Evolutionary conservation across 2,113 vertebrate species (phyloP).

Genomic region (Elachura formosa): DNA sequence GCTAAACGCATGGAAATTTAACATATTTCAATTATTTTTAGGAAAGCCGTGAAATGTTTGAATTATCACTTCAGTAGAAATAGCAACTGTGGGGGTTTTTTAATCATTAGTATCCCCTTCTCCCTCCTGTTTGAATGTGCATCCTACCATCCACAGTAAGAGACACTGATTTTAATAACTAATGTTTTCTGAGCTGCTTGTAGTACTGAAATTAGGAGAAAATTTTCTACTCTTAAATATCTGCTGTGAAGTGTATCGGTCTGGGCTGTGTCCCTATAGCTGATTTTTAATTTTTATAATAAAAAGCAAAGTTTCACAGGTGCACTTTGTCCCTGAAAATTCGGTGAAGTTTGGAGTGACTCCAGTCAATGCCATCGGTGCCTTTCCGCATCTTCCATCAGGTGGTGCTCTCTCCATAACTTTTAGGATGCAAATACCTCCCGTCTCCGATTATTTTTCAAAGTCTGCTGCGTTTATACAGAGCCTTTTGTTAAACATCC

Average conservation of each 20-base stretch:
- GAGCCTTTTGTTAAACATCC: constrained; percentile 69
- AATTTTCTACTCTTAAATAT: background rate
- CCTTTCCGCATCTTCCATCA: constrained; percentile 26
- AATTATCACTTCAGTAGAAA: background rate
- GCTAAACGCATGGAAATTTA: accelerated
- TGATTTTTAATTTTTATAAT: background rate
- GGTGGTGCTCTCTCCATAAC: constrained; percentile 76
- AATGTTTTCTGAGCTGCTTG: background rate
- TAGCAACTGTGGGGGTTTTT: background rate
- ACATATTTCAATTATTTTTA: background rate
- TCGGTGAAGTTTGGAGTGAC: background rate
- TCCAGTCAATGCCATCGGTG: background rate
- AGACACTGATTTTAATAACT: background rate
- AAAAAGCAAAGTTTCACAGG: background rate
- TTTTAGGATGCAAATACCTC: constrained; percentile 56
- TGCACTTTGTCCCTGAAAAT: background rate
- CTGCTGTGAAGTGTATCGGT: background rate
- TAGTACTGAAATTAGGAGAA: background rate
- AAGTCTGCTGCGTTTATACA: constrained; percentile 64
- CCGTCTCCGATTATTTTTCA: constrained; percentile 32
- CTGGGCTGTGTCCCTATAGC: background rate
- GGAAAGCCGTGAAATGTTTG: background rate
- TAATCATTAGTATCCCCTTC: background rate
- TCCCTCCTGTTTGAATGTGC: background rate
- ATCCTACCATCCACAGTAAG: background rate